Evolutionary conservation across 2,888 invertebrate genomes (phyloP), one percentile per base, ranked within the genome.

Genomic region (Rotaria sp.): DNA sequence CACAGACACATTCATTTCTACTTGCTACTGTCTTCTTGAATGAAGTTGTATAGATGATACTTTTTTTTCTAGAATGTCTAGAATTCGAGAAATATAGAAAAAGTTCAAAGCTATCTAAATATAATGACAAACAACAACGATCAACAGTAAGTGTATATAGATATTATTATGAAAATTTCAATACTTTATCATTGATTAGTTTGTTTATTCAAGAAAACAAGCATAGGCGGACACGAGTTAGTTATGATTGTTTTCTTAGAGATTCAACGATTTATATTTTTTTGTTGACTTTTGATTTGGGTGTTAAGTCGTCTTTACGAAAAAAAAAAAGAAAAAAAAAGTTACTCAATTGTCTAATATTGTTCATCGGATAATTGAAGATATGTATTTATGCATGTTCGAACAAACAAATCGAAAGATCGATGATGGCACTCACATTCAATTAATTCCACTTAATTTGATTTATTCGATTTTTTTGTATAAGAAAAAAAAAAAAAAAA

Each of bases 361-460:
- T 67, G 67, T 67, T 67, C 67, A 67, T 67, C 67, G 67, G 67
- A 67, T 67, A 67, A 67, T 35, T 35, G 21, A 67, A 38, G 67
- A 67, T 67, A 35, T 35, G 35, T 67, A 7, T 67, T 67, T 67
- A 67, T 67, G 67, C 67, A 67, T 67, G 67, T 67, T 67, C 67
- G 67, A 67, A 67, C 67, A 67, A 67, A 35, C 35, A 67, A 67
- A 67, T 67, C 35, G 67, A 67, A 67, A 67, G 35, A 67, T 67
- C 67, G 67, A 67, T 67, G 67, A 67, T 67, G 67, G 67, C 67
- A 67, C 67, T 67, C 67, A 67, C 67, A 67, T 67, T 35, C 21
- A 21, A 67, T 67, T 67, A 67, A 67, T 67, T 67, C 35, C 67
- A 21, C 30, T 67, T 67, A 35, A 67, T 67, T 67, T 21, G 67